Conservation (phyloP, 1,140 invertebrate genomes). For the Brachionus angularis region DNA sequence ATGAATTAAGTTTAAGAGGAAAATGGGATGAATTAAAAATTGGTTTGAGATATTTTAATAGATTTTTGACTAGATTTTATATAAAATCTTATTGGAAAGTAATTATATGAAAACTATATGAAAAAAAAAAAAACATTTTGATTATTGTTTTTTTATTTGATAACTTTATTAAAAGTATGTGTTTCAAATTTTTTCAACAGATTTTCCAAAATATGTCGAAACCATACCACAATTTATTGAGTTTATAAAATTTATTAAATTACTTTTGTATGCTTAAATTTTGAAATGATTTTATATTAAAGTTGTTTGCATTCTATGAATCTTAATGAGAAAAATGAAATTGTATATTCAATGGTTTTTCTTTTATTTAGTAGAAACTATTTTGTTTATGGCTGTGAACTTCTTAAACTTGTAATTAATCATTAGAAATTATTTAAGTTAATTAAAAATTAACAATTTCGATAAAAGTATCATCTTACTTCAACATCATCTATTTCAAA, state of each 20-base stretch:
- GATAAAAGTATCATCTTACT: not conserved
- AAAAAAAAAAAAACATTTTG: not conserved
- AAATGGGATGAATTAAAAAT: constrained; percentile 37
- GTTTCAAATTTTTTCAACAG: constrained; percentile 1
- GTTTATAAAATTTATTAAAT: constrained; percentile 20
- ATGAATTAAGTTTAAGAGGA: not conserved
- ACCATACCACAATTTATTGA: constrained; percentile 39
- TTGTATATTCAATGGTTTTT: constrained; percentile 24
- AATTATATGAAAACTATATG: not conserved
- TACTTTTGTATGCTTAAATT: not conserved
- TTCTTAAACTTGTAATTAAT: not conserved
- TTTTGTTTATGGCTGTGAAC: not conserved
- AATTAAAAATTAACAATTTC: not conserved
- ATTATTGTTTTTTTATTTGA: not conserved
- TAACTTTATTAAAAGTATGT: too few species aligned
- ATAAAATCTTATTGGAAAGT: constrained; percentile 41
- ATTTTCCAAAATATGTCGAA: constrained; percentile 30
- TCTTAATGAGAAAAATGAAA: constrained; percentile 36
- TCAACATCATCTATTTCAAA: constrained; percentile 24
- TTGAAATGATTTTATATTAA: not conserved
- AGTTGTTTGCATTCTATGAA: constrained; percentile 39
- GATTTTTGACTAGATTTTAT: constrained; percentile 30
- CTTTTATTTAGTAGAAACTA: constrained; percentile 37
- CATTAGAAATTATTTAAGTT: not conserved
- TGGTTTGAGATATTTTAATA: constrained; percentile 2